These are phyloP conservation scores for Agrilus mali DNA, from an alignment of 2,888 invertebrate genomes.

Conservation along the genomic window DNA sequence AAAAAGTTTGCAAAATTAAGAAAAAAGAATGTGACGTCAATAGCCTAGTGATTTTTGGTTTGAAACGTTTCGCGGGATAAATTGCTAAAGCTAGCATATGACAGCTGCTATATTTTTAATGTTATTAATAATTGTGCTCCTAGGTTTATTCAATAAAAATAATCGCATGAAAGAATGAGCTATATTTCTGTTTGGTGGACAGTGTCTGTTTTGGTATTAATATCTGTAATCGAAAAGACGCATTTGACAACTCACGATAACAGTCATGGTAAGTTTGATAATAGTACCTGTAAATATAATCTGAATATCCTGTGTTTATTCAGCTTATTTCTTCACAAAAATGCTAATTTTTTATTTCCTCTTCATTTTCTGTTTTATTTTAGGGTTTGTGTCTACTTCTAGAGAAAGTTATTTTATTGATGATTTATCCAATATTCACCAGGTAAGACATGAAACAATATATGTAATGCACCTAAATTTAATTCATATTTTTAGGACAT, in stretches of 20 bases:
- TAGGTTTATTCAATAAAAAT: slow-evolving; percentile 9
- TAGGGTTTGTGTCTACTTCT: slow-evolving; percentile 60
- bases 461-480: neutral
- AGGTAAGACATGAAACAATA: slow-evolving; percentile 27
- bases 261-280: slow-evolving; percentile 55
- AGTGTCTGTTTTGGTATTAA: slow-evolving; percentile 52
- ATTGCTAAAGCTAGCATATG: no score
- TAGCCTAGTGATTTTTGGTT: no score
- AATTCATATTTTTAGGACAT: slow-evolving; percentile 26
- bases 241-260: slow-evolving; percentile 60
- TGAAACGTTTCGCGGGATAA: no score
- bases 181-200: slow-evolving; percentile 44
- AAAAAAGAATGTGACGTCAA: neutral
- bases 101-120: no score
- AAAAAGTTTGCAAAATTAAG: slow-evolving; percentile 5
- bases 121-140: no score
- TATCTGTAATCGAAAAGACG: slow-evolving; percentile 54
- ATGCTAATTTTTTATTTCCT: slow-evolving; percentile 5
- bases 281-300: slow-evolving; percentile 30
- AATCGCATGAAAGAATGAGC: slow-evolving; percentile 32
- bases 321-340: slow-evolving; percentile 35
- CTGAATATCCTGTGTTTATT: slow-evolving; percentile 18
- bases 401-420: slow-evolving; percentile 58
- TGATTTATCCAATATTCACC: slow-evolving; percentile 44
- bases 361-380: slow-evolving; percentile 22